Conservation (phyloP, 64 coral and sea anemone genomes). For the Porites australiensis region DNA sequence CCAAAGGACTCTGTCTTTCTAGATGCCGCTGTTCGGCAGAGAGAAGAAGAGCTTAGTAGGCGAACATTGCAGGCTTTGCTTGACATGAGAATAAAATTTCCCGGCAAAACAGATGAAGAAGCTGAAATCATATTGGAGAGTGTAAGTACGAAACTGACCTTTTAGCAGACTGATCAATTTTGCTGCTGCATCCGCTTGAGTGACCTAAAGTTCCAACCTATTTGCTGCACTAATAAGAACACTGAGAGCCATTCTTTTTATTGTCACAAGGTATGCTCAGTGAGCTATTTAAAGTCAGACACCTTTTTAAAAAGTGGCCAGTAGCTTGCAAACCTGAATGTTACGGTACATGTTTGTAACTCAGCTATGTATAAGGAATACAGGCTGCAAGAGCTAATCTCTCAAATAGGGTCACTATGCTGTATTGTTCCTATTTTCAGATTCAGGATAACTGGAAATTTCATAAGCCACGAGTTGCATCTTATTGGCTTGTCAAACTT, state of each 20-base stretch:
- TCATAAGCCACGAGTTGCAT: constrained; percentile 95
- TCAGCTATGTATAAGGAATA: no score
- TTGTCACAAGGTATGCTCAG: no score
- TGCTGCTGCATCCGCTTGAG: no score
- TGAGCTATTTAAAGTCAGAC: no score
- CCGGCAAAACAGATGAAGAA: constrained; percentile 97
- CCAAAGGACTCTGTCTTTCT: constrained; percentile 86
- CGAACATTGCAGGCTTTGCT: constrained; percentile 80
- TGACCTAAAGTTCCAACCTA: no score
- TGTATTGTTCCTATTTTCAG: constrained; percentile 24
- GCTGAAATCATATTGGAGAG: constrained; percentile 91
- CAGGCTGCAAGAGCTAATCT: no score
- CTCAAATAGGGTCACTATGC: background rate
- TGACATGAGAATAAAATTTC: constrained; percentile 99
- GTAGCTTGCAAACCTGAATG: no score
- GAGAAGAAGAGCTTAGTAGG: constrained; percentile 79
- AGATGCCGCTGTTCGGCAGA: constrained; percentile 80
- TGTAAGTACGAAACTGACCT: constrained; percentile 46
- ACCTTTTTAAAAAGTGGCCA: no score
- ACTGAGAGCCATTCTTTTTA: no score
- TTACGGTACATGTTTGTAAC: no score
- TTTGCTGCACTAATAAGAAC: no score
- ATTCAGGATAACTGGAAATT: constrained; percentile 98
- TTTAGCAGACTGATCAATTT: no score
- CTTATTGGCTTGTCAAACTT: constrained; percentile 95